phyloP scores from a whole-genome alignment of 2,888 invertebrate species.

The Drosophila multiciliata region DNA sequence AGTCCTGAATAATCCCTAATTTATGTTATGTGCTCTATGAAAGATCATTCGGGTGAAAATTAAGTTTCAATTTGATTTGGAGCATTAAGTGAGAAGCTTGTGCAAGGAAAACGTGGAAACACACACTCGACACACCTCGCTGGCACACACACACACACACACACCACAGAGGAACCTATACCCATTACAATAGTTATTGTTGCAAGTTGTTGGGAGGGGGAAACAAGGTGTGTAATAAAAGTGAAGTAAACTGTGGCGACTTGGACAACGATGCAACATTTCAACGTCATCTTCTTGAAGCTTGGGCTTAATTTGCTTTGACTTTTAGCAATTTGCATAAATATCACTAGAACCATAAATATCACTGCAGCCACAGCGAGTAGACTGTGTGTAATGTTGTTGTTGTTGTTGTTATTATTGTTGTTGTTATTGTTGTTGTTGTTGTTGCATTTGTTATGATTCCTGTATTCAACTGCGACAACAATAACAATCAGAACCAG shows the following conservation, averaged over 20 bases:
- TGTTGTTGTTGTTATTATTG: constrained; percentile 7
- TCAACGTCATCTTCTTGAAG: constrained; percentile 73
- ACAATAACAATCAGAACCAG: constrained; percentile 67
- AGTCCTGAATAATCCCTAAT: background rate
- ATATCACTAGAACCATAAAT: constrained; percentile 65
- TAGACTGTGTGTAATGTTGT: constrained; percentile 13
- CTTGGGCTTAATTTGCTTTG: constrained; percentile 80
- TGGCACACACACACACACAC: constrained; percentile 13
- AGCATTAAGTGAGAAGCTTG: constrained; percentile 15
- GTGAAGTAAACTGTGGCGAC: constrained; percentile 35
- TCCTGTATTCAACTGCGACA: constrained; percentile 56
- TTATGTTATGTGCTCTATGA: background rate
- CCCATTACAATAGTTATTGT: constrained; percentile 23
- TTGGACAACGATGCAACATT: constrained; percentile 47
- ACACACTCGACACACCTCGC: constrained; percentile 57
- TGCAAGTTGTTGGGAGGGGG: constrained; percentile 17
- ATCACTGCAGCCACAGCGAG: constrained; percentile 21
- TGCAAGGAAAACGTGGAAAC: background rate
- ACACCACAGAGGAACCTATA: constrained; percentile 2
- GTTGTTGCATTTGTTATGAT: constrained; percentile 65
- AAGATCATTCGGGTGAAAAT: background rate
- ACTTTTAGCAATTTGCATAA: constrained; percentile 81
- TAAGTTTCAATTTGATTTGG: constrained; percentile 2
- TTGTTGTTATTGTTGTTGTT: constrained; percentile 10
- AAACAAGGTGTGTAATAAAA: constrained; percentile 20